Percentiles rank a stretch among this genome's conserved stretches.
Conservation (phyloP, 2,888 invertebrate genomes). For the Eugnorisma glareosa region DNA sequence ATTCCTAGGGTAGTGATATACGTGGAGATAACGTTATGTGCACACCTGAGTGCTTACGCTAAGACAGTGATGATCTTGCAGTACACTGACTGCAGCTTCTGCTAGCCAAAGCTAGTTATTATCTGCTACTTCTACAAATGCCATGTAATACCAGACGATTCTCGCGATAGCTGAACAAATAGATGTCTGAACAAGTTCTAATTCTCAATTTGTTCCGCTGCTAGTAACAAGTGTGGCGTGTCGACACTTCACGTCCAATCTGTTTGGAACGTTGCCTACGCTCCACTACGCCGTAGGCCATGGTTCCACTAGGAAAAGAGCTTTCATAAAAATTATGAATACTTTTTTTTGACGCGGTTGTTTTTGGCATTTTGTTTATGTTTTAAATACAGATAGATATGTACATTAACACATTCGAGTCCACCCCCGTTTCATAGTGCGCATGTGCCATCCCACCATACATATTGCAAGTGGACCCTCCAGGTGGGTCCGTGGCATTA, state of each 20-base stretch:
- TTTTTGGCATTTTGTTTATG: slow-evolving; percentile 1
- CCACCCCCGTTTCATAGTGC: no score
- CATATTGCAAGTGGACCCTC: no score
- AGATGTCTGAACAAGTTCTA: slow-evolving; percentile 28
- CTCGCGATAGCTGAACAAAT: neutral
- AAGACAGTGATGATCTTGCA: neutral
- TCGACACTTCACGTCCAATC: slow-evolving; percentile 32
- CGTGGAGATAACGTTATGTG: neutral
- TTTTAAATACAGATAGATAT: slow-evolving; percentile 8
- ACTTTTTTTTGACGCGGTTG: neutral
- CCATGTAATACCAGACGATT: neutral
- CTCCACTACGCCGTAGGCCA: slow-evolving; percentile 9
- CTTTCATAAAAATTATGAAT: slow-evolving; percentile 31
- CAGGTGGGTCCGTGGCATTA: no score
- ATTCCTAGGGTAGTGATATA: neutral
- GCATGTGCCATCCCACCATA: no score
- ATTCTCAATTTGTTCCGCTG: slow-evolving; percentile 35
- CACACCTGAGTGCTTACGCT: neutral
- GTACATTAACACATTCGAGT: no score
- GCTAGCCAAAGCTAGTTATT: neutral
- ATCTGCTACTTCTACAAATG: neutral
- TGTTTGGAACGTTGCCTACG: slow-evolving; percentile 53
- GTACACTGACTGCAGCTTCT: neutral
- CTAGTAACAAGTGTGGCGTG: slow-evolving; percentile 28
- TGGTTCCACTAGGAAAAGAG: slow-evolving; percentile 18